Conservation (phyloP, 2,113 vertebrate species). For the Limnothrissa miodon region DNA sequence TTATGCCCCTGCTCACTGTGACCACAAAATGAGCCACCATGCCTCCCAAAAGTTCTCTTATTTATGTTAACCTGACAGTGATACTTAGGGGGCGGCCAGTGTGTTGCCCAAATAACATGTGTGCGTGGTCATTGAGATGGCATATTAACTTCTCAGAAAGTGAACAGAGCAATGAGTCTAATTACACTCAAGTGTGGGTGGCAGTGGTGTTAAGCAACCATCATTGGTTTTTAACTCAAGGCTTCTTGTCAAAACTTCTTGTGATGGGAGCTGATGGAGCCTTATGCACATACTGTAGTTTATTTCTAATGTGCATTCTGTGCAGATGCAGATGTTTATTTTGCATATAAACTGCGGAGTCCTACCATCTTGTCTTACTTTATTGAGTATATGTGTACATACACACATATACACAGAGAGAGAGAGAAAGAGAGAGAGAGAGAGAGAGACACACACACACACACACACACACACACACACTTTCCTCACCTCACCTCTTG, state of each 20-base stretch:
- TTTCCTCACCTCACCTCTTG: neutral
- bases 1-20: neutral
- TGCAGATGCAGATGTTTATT: too few species aligned
- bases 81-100: neutral
- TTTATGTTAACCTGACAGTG: neutral
- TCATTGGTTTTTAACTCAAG: neutral
- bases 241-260: too few species aligned
- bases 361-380: too few species aligned
- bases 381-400: too few species aligned
- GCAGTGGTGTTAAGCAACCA: neutral
- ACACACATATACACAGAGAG: too few species aligned
- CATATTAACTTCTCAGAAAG: neutral
- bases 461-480: too few species aligned
- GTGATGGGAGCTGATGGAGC: neutral
- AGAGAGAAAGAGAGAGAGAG: too few species aligned
- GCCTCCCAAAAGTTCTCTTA: neutral
- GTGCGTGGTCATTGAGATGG: neutral
- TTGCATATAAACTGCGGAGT: too few species aligned
- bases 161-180: neutral
- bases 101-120: neutral
- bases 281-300: too few species aligned
- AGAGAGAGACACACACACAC: too few species aligned
- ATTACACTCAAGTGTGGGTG: neutral
- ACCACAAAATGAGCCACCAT: neutral
- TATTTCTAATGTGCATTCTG: too few species aligned